Base-by-base conservation (phyloP, 2,797 vertebrate genomes). In the Nannoperca obscura region DNA sequence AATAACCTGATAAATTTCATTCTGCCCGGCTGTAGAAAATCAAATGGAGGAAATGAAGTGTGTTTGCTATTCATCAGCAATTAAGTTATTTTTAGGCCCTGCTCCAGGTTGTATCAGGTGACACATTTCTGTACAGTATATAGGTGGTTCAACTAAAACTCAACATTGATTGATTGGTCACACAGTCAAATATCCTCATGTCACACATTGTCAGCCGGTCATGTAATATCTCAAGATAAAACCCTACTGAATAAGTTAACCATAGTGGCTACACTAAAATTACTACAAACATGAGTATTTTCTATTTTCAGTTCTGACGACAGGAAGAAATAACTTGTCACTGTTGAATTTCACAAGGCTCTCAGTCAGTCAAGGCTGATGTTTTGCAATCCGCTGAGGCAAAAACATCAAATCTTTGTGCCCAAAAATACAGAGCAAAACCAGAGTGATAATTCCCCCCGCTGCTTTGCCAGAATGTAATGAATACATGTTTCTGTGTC, bases 41-140 rank as follows among this genome's bases (percentile, higher is more conserved):
- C 86, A 89, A 89, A 86, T 58, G 68, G 74, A 90, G 91, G 89
- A 94, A 93, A 90, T 87, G 74, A 87, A 81, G 66, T 82, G 69
- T 82, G 86, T 89, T 87, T 87, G 82, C 84, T 73, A 87, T 91
- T 92, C 76, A 89, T 92, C 92, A 90, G 77, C 69, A 70, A 46
- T 57, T n/a, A 12, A 42, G 84, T 75, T 93, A 94, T 92, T 91
- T 92, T 93, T 88, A 90, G 91, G 63, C 30, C 17, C 24, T 32
- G 19, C 61, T 50, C 63, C 70, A 84, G 81, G 80, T 85, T 85
- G 79, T 36, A 60, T 74, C 81, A 80, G 74, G 69, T 80, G 54
- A 71, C 58, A 81, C 59, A 76, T 80, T 82, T 82, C 47, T 74
- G 54, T 50, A 22, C n/a, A 52, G 12, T 52, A 27, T 62, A 60